These are phyloP conservation scores for Gonatopus flavifemur DNA, from an alignment of 1,140 invertebrate species.

Conservation along the genomic window DNA sequence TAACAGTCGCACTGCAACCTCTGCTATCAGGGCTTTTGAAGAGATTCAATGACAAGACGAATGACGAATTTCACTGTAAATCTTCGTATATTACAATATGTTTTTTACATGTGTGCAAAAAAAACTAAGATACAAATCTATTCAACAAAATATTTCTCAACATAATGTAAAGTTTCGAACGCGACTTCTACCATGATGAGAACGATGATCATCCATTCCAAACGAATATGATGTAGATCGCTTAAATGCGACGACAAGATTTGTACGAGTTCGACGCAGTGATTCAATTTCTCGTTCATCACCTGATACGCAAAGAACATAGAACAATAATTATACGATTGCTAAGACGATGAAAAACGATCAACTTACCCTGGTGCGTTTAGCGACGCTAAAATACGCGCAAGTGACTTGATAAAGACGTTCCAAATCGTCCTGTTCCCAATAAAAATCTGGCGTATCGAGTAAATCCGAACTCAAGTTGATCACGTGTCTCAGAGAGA, in stretches of 20 bases:
- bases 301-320: constrained; percentile 63
- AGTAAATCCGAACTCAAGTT: constrained; percentile 92
- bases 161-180: constrained; percentile 84
- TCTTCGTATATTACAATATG: too few relatives aligned
- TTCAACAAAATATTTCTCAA: constrained; percentile 57
- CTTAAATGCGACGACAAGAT: constrained; percentile 84
- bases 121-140: too few relatives aligned
- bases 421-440: constrained; percentile 90
- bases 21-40: too few relatives aligned
- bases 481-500: constrained; percentile 83
- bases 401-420: constrained; percentile 77
- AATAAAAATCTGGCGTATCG: constrained; percentile 96
- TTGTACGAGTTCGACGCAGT: constrained; percentile 89
- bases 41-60: too few relatives aligned
- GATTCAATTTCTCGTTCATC: constrained; percentile 92
- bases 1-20: too few relatives aligned
- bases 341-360: constrained; percentile 2
- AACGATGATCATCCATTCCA: constrained; percentile 96
- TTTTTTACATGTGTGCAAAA: too few relatives aligned
- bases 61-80: too few relatives aligned
- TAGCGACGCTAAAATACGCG: constrained; percentile 80
- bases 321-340: constrained; percentile 14
- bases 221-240: constrained; percentile 84
- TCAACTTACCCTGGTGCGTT: constrained; percentile 73
- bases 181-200: constrained; percentile 93